Evolutionary conservation across 2,888 invertebrate species (phyloP).

Genomic region (Hemicrepidius hirtus): DNA sequence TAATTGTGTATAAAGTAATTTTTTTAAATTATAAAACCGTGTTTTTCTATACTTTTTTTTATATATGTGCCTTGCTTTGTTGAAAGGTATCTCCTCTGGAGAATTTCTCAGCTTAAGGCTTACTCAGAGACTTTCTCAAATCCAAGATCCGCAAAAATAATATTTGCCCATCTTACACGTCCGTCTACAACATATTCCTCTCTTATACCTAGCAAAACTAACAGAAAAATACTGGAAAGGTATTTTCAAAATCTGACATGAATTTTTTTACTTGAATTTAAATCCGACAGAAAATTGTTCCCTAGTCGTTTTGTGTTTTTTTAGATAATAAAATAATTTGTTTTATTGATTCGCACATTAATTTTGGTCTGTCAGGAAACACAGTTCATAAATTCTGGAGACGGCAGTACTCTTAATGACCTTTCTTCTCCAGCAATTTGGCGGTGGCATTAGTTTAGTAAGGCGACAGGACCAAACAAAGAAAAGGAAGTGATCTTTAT

Average conservation of each 20-base stretch:
- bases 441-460: conserved; percentile 46
- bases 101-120: conserved; percentile 25
- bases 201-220: neutral
- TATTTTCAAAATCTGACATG: too few species aligned
- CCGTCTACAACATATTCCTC: conserved; percentile 19
- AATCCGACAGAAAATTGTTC: conserved; percentile 18
- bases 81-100: conserved; percentile 21
- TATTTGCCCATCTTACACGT: conserved; percentile 43
- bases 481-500: conserved; percentile 43
- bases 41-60: conserved; percentile 1
- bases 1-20: too few species aligned
- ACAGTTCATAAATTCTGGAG: conserved; percentile 50
- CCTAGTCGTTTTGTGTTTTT: conserved; percentile 4
- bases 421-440: conserved; percentile 52
- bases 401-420: conserved; percentile 48
- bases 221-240: neutral
- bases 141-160: conserved; percentile 45
- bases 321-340: conserved; percentile 24
- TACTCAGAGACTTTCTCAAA: conserved; percentile 35
- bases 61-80: neutral
- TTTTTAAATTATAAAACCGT: too few species aligned
- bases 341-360: conserved; percentile 49
- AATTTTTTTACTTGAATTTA: conserved; percentile 3
- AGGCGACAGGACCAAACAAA: conserved; percentile 47
- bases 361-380: conserved; percentile 48